These are phyloP conservation scores for Drosophila suboccidentalis DNA, from an alignment of 2,888 invertebrate genomes.

Conservation along the genomic window DNA sequence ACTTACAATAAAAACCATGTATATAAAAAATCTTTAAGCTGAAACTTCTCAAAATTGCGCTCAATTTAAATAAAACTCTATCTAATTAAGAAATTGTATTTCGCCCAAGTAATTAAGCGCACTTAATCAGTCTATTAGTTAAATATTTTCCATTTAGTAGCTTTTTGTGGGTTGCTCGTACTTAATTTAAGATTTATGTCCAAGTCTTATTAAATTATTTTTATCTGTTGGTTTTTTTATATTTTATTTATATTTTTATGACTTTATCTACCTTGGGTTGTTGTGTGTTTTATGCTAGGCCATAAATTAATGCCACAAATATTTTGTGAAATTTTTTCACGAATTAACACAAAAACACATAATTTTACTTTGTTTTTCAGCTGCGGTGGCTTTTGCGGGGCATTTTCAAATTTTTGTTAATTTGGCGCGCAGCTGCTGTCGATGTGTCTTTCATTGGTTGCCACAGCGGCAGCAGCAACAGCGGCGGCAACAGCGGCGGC, in stretches of 20 bases:
- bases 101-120: slow-evolving; percentile 2
- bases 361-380: slow-evolving; percentile 69
- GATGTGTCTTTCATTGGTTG: slow-evolving; percentile 74
- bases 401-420: slow-evolving; percentile 64
- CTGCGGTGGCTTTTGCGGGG: slow-evolving; percentile 31
- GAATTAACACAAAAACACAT: slow-evolving; percentile 44
- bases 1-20: background rate
- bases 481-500: slow-evolving; percentile 1
- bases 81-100: slow-evolving; percentile 1
- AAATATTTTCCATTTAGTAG: slow-evolving; percentile 1
- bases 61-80: slow-evolving; percentile 3
- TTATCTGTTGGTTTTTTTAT: slow-evolving; percentile 16
- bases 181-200: slow-evolving; percentile 19
- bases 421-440: slow-evolving; percentile 77
- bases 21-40: background rate
- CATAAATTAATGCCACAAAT: slow-evolving; percentile 73
- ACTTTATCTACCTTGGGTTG: slow-evolving; percentile 33
- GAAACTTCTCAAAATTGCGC: too few species aligned
- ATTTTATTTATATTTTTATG: slow-evolving; percentile 33
- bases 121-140: slow-evolving; percentile 18
- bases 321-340: slow-evolving; percentile 66
- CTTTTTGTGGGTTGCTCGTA: slow-evolving; percentile 1
- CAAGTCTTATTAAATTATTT: slow-evolving; percentile 37
- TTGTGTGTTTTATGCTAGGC: slow-evolving; percentile 55
- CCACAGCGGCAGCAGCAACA: slow-evolving; percentile 35